A percentile compares a stretch with the other conserved stretches of the same genome.
phyloP scores from a whole-genome alignment of 2,797 vertebrate species.

The Tauraco hartlaubi region DNA sequence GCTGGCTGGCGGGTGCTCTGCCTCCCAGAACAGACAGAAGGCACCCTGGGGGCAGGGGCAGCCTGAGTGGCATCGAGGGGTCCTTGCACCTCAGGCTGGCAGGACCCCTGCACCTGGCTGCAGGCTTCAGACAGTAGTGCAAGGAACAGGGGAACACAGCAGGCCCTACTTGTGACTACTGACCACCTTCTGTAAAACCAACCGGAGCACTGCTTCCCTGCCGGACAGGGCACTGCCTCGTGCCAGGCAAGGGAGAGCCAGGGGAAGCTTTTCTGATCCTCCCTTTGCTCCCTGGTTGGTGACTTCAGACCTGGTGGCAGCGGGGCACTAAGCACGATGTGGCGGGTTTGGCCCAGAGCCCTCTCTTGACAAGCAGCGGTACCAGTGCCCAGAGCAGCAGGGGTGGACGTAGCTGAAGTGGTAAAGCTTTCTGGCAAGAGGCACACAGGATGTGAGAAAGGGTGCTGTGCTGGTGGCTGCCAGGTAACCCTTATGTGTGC shows the following conservation, averaged over 20 bases:
- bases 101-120: neutral
- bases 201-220: neutral
- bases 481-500: neutral
- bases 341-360: neutral
- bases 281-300: neutral
- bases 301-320: neutral
- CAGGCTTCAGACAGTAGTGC: too few relatives aligned
- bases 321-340: neutral
- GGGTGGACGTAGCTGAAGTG: too few relatives aligned
- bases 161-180: neutral
- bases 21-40: rapidly evolving
- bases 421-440: neutral
- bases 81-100: neutral
- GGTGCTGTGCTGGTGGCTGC: neutral
- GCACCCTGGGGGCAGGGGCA: too few relatives aligned
- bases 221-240: neutral
- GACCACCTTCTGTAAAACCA: neutral
- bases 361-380: neutral
- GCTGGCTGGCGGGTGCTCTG: neutral
- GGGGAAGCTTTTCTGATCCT: neutral
- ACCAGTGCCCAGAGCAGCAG: rapidly evolving
- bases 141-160: neutral
- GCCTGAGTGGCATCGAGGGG: rapidly evolving
- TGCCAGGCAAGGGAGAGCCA: neutral
- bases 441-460: neutral